phyloP scores from a whole-genome alignment of 1,140 invertebrate species.

The Uloborus diversus region DNA sequence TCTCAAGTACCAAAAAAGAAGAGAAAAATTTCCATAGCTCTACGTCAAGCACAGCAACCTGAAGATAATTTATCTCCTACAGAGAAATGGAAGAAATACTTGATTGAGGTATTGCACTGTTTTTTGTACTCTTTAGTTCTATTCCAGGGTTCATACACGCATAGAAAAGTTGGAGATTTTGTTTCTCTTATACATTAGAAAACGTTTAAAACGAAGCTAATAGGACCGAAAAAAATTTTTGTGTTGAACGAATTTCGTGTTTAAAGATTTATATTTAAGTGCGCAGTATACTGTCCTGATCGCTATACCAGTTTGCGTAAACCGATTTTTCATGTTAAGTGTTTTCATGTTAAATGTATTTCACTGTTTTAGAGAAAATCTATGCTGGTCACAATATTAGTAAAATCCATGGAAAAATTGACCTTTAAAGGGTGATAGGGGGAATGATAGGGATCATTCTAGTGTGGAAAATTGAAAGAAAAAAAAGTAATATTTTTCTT shows the following conservation, averaged over 20 bases:
- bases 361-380: too few relatives aligned
- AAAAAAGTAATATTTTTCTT: too few relatives aligned
- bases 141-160: background rate
- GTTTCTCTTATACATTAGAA: background rate
- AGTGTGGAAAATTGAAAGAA: too few relatives aligned
- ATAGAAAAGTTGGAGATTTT: background rate
- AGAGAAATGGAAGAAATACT: conserved; percentile 38
- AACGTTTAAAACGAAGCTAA: too few relatives aligned
- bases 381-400: too few relatives aligned
- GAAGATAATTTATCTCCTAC: background rate
- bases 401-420: too few relatives aligned
- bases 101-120: conserved; percentile 10
- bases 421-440: too few relatives aligned
- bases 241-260: background rate
- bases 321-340: too few relatives aligned
- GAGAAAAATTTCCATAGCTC: conserved; percentile 28
- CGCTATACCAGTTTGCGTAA: too few relatives aligned
- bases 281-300: too few relatives aligned
- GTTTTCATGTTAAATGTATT: too few relatives aligned
- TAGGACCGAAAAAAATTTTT: background rate
- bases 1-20: background rate
- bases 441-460: too few relatives aligned
- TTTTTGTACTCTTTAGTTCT: background rate
- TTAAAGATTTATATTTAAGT: background rate
- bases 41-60: background rate